These are phyloP conservation scores for Anguilla rostrata DNA, from an alignment of 2,113 vertebrate genomes.

Conservation along the genomic window DNA sequence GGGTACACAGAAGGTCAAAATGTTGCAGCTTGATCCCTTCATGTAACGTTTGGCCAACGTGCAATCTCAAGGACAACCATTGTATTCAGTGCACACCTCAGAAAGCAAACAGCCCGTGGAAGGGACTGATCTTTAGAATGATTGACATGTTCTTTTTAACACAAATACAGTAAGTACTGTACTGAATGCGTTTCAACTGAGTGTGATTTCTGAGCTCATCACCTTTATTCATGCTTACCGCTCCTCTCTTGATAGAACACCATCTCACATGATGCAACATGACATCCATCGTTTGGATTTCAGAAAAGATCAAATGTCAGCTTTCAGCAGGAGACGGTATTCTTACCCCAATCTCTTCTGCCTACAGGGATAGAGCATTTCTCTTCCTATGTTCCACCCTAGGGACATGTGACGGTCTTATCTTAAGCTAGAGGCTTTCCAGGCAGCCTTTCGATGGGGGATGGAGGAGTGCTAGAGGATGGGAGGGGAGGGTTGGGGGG, in stretches of 20 bases:
- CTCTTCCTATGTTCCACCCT: background rate
- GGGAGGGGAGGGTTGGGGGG: background rate
- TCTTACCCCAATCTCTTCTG: background rate
- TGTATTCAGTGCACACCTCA: background rate
- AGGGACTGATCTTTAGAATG: background rate
- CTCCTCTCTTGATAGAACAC: background rate
- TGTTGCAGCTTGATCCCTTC: background rate
- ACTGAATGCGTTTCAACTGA: background rate
- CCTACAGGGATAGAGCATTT: background rate
- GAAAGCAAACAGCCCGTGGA: background rate
- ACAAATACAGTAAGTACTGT: background rate
- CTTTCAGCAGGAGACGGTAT: conserved; percentile 3
- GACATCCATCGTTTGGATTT: conserved; percentile 17
- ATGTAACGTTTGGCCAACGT: background rate
- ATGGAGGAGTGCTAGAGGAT: background rate
- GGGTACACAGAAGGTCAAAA: background rate
- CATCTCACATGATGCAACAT: background rate
- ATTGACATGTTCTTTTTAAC: background rate
- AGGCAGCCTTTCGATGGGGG: background rate
- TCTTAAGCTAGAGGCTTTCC: background rate
- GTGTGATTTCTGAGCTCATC: background rate
- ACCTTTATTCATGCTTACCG: background rate
- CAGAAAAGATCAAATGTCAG: conserved; percentile 14
- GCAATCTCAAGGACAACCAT: background rate
- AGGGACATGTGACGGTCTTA: conserved; percentile 9